Base-by-base conservation (phyloP, 2,797 vertebrate species). In the Coracias cyanogaster region DNA sequence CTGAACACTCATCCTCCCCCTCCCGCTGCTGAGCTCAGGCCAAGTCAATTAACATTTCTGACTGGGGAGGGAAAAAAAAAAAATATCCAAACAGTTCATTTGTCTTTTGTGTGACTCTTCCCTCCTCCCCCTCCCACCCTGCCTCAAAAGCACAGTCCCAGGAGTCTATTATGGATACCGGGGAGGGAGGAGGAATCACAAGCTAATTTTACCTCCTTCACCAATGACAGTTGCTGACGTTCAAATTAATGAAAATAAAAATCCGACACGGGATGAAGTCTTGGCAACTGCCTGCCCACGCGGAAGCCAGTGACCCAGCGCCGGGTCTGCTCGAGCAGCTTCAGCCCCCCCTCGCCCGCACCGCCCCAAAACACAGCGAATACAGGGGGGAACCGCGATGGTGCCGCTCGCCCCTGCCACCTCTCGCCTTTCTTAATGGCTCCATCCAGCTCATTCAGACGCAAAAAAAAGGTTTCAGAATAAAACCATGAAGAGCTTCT, bases 201-300 rank as follows among this genome's bases (percentile, higher is more conserved):
- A 58, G 93, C 96, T 96, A 95, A 97, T 96, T 97, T 96, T 94
- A 94, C 93, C 86, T 94, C 94, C 93, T 73, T 91, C 94, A 90
- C 91, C 83, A 84, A 52, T 94, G 95, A 95, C 93, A 93, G 83
- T 31, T 84, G 94, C 94, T 94, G 93, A 96, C 94, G 94, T 90
- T 83, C 94, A 89, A 94, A 95, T 97, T 96, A 97, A 96, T 95
- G 96, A 97, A 96, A 95, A 93, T 85, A 97, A 93, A 84, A 95
- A 94, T 85, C 64, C 93, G 76, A 33, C 91, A 91, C 19, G 79
- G 82, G 95, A 73, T 94, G 93, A 72, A 95, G 95, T 84, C 95
- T 95, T 93, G 94, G 94, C 93, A 96, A 94, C 93, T 73, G 89
- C 21, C 95, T 77, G 95, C 96, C 97, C 97, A 79, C 97, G 26